Evolutionary conservation across 2,797 vertebrate genomes (phyloP), one percentile per base, ranked within the genome.

Genomic region (Esox lucius): DNA sequence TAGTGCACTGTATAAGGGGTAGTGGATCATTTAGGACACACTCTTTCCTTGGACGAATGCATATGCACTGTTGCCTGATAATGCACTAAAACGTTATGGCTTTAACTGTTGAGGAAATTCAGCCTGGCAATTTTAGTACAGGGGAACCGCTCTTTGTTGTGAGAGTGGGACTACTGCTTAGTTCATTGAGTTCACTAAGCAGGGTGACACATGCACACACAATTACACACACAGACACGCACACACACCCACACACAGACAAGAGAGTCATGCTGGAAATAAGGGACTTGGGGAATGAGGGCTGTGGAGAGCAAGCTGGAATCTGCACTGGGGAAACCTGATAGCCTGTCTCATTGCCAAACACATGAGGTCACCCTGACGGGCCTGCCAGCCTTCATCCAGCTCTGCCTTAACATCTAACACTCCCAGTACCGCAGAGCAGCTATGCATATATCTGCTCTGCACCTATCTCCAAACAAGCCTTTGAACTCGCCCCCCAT

Each of bases 281-380:
- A 76, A 77, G 56, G 53, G 84, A 86, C 83, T 80, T 74, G 81
- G 84, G 83, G 84, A 83, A 86, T 82, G 81, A 13, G 42, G 88
- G 31, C 79, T 77, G 87, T 82, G 75, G 85, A 85, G 87, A 86
- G 66, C 26, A 67, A 70, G 84, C 86, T 88, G 86, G 90, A 93
- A 89, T 91, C 91, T 87, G 87, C 88, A 85, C 86, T 79, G 85
- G 85, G 87, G 91, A 91, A 93, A 92, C 89, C 89, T 89, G 91
- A 93, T 92, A 90, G 88, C 85, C 85, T 72, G 90, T 86, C 82
- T 76, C 85, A 84, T 82, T 89, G 90, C 92, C 91, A 93, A 90
- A 91, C 87, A 85, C 88, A 93, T 93, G 91, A 92, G 89, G 92
- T 94, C 92, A 93, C 90, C 90, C 90, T 90, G 90, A 90, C 83